Evolutionary conservation across 2,888 invertebrate species (phyloP), one percentile per base, ranked within the genome.

Genomic region (Dryobotodes eremita): DNA sequence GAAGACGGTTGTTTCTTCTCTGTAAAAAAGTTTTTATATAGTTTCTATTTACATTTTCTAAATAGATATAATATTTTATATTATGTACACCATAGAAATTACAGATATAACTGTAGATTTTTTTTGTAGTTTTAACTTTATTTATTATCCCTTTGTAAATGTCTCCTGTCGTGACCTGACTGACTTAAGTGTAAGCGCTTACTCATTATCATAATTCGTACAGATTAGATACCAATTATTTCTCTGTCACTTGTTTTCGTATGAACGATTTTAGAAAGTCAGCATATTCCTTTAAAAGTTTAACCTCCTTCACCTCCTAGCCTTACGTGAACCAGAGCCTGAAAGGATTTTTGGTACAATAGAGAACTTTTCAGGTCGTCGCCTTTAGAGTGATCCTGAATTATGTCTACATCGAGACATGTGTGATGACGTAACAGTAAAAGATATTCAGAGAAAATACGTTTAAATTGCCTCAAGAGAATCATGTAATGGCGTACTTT

Each of bases 301-400:
- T 48, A 36, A 26, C 36, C 7, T 46, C 11, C 2, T 23, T 11
- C 36, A 7, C 20, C 20, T 31, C 20, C 17, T 23, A 23, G 48
- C 23, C 13, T 70, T 1, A 64, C 20, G 50, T 46, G 13, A 2
- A 53, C 15, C 17, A 20, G 31, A 26, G 20, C 8, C 26, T 72
- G 31, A 75, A 80, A 71, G 69, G 71, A 42, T 57, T 42, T 64
- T 59, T 23, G 20, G 71, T 69, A 80, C 77, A 84, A 77, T 72
- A 75, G 84, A 61, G 57, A 69, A 75, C 68, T 62, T 75, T 48
- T 57, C 59, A 61, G 61, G 66, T 82, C 77, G 55, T 64, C 69
- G 69, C 69, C 69, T 57, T 71, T 79, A 53, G 20, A 73, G 62
- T 57, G 46, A 74, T 72, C 61, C 61, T 65, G 64, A 62, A 66